Evolutionary conservation across 2,797 vertebrate species (phyloP), one percentile per base, ranked within the genome.

Genomic region (Sebastes melanostomus): DNA sequence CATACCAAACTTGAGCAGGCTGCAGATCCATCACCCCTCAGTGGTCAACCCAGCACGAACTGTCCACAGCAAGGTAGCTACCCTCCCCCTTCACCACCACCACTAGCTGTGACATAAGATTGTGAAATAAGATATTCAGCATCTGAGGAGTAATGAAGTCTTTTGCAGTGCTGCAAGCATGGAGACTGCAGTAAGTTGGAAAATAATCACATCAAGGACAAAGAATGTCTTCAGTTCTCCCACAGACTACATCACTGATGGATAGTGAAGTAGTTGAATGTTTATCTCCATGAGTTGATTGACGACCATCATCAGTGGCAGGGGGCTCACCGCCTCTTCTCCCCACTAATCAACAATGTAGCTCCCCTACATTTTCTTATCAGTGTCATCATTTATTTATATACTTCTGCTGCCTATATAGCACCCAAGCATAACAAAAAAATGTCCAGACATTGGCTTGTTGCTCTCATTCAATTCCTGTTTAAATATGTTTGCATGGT

Each of bases 141-240:
- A 32, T 32, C 12, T 55, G 27, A 42, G 38, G 14, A 16, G 14
- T 42, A 6, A 11, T 55, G 20, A n/a, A 13, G 68, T 6, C 6
- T 38, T 20, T 38, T 22, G 2, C 54, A 54, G 11, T 5, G 2
- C n/a, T n/a, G 42, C 58, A 34, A 42, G 55, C 7, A 3, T 32
- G 5, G 18, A 32, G 32, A 46, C 46, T 25, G 38, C 38, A 25
- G 13, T 32, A 9, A 11, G 5, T 12, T 55, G 25, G 16, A 59
- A 22, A 73, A 25, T 74, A 61, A 74, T 80, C 63, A 4, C 58
- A 62, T 80, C 78, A 80, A 50, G n/a, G n/a, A 80, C 5, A 3
- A 36, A 61, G 13, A 68, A 5, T 30, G 56, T 6, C 42, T 27
- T 38, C 24, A 58, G 18, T 74, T 30, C 50, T 18, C 25, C 5